Evolutionary conservation across 1,140 invertebrate species (phyloP).

Genomic region (Anastrepha ludens): DNA sequence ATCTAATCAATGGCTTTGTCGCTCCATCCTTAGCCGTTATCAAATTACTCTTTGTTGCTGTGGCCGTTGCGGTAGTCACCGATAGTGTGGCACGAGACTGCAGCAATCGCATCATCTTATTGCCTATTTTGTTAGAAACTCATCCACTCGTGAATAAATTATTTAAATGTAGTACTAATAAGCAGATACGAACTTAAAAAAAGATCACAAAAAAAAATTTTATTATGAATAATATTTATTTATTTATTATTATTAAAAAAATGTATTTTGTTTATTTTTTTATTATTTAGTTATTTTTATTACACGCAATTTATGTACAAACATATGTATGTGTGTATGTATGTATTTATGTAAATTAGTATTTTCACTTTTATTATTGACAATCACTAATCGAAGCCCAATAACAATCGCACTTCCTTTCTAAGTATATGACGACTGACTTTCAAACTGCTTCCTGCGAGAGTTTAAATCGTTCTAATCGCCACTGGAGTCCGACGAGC

Average conservation of each 20-base stretch:
- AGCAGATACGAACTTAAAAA: neutral
- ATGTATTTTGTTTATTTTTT: neutral
- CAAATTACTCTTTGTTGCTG: conserved; percentile 40
- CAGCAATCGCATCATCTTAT: conserved; percentile 59
- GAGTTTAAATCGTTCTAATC: conserved; percentile 57
- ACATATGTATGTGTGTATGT: no score
- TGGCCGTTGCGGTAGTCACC: conserved; percentile 20
- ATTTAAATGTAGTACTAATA: neutral
- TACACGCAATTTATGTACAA: no score
- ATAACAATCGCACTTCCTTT: neutral
- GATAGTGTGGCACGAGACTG: conserved; percentile 55
- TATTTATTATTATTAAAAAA: neutral
- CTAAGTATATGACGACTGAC: no score
- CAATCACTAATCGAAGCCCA: no score
- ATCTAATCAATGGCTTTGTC: conserved; percentile 55
- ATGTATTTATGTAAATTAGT: neutral
- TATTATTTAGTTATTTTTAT: neutral
- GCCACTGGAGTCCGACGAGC: conserved; percentile 44
- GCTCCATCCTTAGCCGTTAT: conserved; percentile 53
- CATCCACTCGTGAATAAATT: neutral
- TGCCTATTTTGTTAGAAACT: neutral
- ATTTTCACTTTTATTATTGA: conserved; percentile 2
- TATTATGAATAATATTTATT: neutral
- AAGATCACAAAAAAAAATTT: neutral
- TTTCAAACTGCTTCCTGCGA: conserved; percentile 29